Evolutionary conservation across 2,888 invertebrate genomes (phyloP).

Genomic region (Cheilosia scutellata): DNA sequence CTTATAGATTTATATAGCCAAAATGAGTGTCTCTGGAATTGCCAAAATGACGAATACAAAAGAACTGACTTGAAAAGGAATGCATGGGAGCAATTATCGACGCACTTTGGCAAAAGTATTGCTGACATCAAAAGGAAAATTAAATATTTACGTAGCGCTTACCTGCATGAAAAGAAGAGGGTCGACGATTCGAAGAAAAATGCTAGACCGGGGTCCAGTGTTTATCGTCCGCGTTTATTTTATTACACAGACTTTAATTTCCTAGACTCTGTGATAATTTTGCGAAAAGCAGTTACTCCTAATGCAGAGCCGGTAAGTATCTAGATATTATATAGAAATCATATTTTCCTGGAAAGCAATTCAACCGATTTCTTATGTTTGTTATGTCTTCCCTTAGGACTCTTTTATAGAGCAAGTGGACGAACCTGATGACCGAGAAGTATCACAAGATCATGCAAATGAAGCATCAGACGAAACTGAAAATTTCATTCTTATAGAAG

Average conservation of each 20-base stretch:
- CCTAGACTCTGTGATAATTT: constrained; percentile 63
- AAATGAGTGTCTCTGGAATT: constrained; percentile 76
- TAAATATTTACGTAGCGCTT: constrained; percentile 73
- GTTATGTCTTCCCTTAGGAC: not conserved
- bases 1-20: constrained; percentile 53
- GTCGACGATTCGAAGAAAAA: constrained; percentile 47
- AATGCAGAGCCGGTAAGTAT: not conserved
- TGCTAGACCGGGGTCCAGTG: not conserved
- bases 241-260: constrained; percentile 72
- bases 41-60: constrained; percentile 65
- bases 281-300: constrained; percentile 1
- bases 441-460: too few relatives aligned
- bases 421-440: not conserved
- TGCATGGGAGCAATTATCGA: constrained; percentile 69
- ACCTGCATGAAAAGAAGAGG: constrained; percentile 75
- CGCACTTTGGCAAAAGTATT: constrained; percentile 48
- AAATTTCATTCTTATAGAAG: not conserved
- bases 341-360: too few relatives aligned
- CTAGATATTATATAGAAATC: too few relatives aligned
- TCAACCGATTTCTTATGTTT: too few relatives aligned
- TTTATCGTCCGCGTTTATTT: constrained; percentile 66
- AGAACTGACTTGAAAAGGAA: constrained; percentile 58
- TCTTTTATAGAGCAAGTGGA: not conserved
- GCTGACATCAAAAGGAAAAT: constrained; percentile 74
- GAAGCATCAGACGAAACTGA: not conserved